Evolutionary conservation across 2,113 vertebrate genomes (phyloP).

Genomic region (Taurulus bubalis): DNA sequence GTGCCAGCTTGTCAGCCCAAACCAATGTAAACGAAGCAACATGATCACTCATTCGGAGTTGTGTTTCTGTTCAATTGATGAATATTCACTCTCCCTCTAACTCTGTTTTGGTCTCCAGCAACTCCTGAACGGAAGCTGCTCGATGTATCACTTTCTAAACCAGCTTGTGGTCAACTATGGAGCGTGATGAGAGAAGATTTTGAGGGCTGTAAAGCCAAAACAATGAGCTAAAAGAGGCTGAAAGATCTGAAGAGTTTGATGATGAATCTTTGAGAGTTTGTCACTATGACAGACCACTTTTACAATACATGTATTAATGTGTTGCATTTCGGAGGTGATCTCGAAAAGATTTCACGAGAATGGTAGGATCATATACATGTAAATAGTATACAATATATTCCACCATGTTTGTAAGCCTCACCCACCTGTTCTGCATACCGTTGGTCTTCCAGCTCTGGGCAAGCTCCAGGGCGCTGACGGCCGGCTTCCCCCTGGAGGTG

Average conservation of each 20-base stretch:
- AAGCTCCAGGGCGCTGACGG: slow-evolving; percentile 92
- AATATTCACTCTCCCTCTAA: too few relatives aligned
- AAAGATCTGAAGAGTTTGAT: background rate
- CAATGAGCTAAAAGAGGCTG: background rate
- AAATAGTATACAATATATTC: background rate
- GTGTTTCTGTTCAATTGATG: too few relatives aligned
- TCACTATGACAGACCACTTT: background rate
- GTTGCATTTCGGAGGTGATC: background rate
- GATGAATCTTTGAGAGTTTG: background rate
- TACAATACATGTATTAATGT: background rate
- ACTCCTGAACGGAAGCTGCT: too few relatives aligned
- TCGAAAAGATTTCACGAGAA: background rate
- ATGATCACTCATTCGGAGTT: too few relatives aligned
- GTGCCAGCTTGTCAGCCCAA: too few relatives aligned
- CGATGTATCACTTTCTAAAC: too few relatives aligned
- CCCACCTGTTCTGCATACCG: slow-evolving; percentile 97
- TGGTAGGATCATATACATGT: background rate
- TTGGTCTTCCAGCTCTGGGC: slow-evolving; percentile 99
- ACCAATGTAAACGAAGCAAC: too few relatives aligned
- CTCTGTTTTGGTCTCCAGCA: too few relatives aligned
- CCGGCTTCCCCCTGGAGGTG: slow-evolving; percentile 92
- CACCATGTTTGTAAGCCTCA: background rate
- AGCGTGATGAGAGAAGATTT: background rate
- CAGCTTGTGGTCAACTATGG: background rate
- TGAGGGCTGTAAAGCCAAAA: background rate